phyloP scores from a whole-genome alignment of 2,888 invertebrate genomes.

The Melinaea marsaeus region DNA sequence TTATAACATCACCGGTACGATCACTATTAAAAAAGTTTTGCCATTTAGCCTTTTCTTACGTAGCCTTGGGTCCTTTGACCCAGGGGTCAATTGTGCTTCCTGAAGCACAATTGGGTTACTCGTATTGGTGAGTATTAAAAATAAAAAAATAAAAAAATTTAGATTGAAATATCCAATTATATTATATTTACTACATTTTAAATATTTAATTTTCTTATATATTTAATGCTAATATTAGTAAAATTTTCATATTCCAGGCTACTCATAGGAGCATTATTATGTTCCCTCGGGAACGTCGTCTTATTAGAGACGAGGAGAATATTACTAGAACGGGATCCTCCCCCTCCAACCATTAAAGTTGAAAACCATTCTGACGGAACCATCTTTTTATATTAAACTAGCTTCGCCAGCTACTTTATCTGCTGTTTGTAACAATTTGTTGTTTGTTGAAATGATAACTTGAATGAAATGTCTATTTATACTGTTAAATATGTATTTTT shows the following conservation, averaged over 20 bases:
- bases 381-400: constrained; percentile 63
- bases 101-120: constrained; percentile 53
- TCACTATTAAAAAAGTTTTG: too few relatives aligned
- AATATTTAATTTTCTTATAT: not conserved
- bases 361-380: constrained; percentile 71
- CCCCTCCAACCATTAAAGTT: constrained; percentile 66
- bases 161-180: too few relatives aligned
- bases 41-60: constrained; percentile 60
- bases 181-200: too few relatives aligned
- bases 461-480: too few relatives aligned
- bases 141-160: not conserved
- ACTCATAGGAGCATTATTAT: constrained; percentile 51
- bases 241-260: constrained; percentile 47
- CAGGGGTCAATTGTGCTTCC: too few relatives aligned
- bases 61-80: constrained; percentile 48
- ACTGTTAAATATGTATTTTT: too few relatives aligned
- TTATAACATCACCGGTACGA: too few relatives aligned
- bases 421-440: too few relatives aligned
- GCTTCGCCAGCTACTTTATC: too few relatives aligned
- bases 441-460: too few relatives aligned
- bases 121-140: constrained; percentile 58
- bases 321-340: constrained; percentile 62
- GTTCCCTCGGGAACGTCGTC: constrained; percentile 49
- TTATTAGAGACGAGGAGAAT: constrained; percentile 54
- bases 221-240: not conserved